Base-by-base conservation (phyloP, 2,797 vertebrate genomes). In the Galagoides demidoff region DNA sequence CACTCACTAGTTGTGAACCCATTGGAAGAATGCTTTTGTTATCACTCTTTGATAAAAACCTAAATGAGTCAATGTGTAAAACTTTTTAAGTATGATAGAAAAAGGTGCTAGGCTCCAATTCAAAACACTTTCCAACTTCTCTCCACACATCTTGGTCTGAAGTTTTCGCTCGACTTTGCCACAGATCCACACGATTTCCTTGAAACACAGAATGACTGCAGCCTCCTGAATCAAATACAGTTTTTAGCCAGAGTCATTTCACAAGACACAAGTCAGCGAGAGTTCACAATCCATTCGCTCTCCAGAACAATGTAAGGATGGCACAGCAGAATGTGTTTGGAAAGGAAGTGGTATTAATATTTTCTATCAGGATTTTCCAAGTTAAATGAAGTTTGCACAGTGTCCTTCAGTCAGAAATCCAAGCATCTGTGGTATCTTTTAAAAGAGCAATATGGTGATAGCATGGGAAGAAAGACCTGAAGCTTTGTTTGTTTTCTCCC, bases 401-500 rank as follows among this genome's bases (percentile, higher is more conserved):
- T 17, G 61, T 70, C 66, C 34, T 78, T 74, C 45, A 68, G 31
- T 71, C 77, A 94, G 63, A 95, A 88, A 91, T 89, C 49, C 89
- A 94, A 73, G 83, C 31, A 43, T 81, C 55, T 68, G 34, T 79
- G 25, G 22, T 71, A 52, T 55, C 64, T 43, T 74, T 89, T 81
- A 64, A 57, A 83, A 92, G 17, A 78, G 37, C 52, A 82, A 63
- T 19, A 49, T n/a, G 55, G 61, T n/a, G 61, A 85, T 9, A 64
- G 45, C 16, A 64, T 4, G 39, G 12, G 73, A n/a, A 93, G 85
- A 93, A 82, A 87, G 64, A 64, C 11, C n/a, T 59, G 57, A 93
- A 89, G 71, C 20, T 89, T 71, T 86, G 22, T 93, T 93, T 86
- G 31, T 93, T 93, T 83, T 86, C 63, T 89, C 68, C 39, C 34